phyloP scores from a whole-genome alignment of 1,140 invertebrate species.

The Vollenhovia emeryi region DNA sequence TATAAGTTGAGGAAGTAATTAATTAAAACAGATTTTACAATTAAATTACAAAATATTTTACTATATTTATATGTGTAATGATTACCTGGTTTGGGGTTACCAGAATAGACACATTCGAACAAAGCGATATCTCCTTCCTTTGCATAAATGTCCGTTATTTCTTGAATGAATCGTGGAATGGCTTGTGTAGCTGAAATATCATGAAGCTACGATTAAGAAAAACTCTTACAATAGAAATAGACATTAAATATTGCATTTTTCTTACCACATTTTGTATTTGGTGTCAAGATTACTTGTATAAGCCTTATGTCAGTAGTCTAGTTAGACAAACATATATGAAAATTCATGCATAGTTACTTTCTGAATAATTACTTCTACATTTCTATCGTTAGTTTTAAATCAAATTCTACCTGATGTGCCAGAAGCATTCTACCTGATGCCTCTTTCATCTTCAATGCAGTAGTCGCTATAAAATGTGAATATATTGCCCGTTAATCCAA shows the following conservation, averaged over 20 bases:
- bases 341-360: constrained; percentile 73
- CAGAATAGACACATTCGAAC: constrained; percentile 92
- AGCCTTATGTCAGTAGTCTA: constrained; percentile 81
- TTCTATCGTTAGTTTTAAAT: constrained; percentile 45
- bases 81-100: constrained; percentile 94
- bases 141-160: constrained; percentile 91
- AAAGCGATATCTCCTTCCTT: constrained; percentile 90
- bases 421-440: too few relatives aligned
- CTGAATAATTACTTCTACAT: constrained; percentile 30
- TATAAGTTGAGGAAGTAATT: constrained; percentile 74
- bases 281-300: constrained; percentile 64
- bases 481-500: constrained; percentile 83
- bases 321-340: constrained; percentile 71
- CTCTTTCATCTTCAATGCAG: constrained; percentile 78
- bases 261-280: constrained; percentile 70
- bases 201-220: not conserved
- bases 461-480: constrained; percentile 80
- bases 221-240: not conserved
- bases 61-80: not conserved
- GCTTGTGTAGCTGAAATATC: constrained; percentile 90
- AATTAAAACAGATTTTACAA: not conserved
- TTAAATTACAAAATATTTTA: not conserved
- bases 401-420: constrained; percentile 81
- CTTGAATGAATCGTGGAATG: constrained; percentile 92
- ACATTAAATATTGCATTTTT: not conserved